A percentile compares a stretch with the other conserved stretches of the same genome.
Conservation (phyloP, 2,797 vertebrate genomes). For the Cynopterus sphinx region DNA sequence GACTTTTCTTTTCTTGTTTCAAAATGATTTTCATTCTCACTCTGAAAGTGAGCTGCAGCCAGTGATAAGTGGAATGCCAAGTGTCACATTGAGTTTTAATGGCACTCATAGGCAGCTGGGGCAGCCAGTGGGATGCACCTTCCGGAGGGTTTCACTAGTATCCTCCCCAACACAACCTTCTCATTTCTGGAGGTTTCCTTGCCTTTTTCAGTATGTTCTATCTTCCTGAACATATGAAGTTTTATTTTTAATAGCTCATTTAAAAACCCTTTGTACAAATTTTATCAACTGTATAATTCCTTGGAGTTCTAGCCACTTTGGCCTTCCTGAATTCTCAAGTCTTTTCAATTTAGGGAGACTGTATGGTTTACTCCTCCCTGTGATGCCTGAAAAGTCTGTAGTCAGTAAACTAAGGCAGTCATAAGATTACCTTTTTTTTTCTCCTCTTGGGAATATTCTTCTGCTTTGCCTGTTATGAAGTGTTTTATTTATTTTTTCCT, state of each 20-base stretch:
- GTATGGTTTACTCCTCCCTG: neutral
- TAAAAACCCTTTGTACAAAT: neutral
- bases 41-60: neutral
- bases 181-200: neutral
- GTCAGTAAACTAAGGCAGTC: neutral
- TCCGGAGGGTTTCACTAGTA: neutral
- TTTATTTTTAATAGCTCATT: slow-evolving; percentile 6
- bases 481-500: neutral
- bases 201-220: neutral
- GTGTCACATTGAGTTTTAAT: neutral
- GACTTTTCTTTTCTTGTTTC: neutral
- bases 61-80: neutral
- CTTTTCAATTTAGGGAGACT: neutral
- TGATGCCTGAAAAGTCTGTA: neutral
- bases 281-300: neutral
- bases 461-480: neutral
- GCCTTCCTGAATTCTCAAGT: neutral
- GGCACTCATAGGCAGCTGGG: neutral
- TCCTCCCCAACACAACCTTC: neutral
- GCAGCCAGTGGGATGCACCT: neutral
- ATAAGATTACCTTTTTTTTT: neutral
- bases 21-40: neutral
- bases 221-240: neutral
- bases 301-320: neutral
- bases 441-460: neutral